These are phyloP conservation scores for Hippocampus barbouri DNA, from an alignment of 2,113 vertebrate genomes.

Conservation along the genomic window DNA sequence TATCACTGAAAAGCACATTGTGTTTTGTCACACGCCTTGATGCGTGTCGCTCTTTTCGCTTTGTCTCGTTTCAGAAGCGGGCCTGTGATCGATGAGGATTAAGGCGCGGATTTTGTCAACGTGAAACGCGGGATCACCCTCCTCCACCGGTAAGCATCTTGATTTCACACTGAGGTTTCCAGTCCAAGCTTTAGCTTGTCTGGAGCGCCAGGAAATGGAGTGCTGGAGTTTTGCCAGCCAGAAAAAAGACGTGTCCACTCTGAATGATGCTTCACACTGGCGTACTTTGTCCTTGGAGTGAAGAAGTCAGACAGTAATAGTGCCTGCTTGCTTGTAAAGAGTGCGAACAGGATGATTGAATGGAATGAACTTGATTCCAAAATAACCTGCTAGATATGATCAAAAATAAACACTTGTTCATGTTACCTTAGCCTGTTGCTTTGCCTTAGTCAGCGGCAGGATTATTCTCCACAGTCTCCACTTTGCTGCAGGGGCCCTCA, in stretches of 20 bases:
- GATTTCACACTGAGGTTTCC: constrained; percentile 42
- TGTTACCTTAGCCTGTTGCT: background rate
- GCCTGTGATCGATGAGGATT: constrained; percentile 74
- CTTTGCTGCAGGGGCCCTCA: background rate
- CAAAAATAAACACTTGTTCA: background rate
- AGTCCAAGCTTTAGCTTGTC: background rate
- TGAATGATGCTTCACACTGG: constrained; percentile 17
- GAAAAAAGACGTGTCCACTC: constrained; percentile 4
- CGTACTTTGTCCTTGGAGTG: constrained; percentile 11
- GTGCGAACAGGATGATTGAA: background rate
- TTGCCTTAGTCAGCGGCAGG: background rate
- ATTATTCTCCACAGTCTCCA: background rate
- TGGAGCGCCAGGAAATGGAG: background rate
- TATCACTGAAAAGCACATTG: constrained; percentile 54
- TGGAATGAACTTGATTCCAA: background rate
- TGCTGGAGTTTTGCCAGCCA: constrained; percentile 15
- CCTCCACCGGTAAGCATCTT: constrained; percentile 67
- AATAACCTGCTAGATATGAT: background rate
- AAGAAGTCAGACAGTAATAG: background rate
- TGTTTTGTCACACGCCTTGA: constrained; percentile 54
- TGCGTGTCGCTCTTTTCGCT: constrained; percentile 42
- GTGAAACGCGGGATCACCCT: constrained; percentile 59
- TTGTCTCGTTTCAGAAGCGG: constrained; percentile 60
- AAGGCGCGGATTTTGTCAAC: constrained; percentile 57
- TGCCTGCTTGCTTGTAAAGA: background rate